Evolutionary conservation across 2,888 invertebrate genomes (phyloP), one percentile per base, ranked within the genome.

Genomic region (Galerucella nymphaeae): DNA sequence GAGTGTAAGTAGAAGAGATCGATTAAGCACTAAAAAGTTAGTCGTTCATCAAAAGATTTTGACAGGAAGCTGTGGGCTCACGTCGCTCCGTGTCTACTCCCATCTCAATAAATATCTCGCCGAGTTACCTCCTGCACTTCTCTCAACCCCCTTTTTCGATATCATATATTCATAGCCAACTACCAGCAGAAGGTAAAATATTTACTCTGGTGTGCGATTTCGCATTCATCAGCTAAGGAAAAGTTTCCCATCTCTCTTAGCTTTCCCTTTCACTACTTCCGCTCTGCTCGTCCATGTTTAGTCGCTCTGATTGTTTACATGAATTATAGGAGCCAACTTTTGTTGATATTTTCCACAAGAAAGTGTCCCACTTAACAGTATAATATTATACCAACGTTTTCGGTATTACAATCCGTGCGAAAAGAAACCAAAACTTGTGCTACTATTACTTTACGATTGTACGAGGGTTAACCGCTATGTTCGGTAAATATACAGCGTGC

Each of bases 21-120:
- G 61, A 61, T 68, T 50, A 68, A 20, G 16, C 50, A 41, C 50
- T 61, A 53, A 18, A 50, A 68, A 61, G 68, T 50, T 61, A 45
- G 61, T 68, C 68, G 53, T 68, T 68, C 50, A 68, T 68, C 68
- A 68, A 68, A 68, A 59, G 45, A 58, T 68, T 66, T 61, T 61
- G 68, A 68, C 68, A 38, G 68, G 61, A 59, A 68, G 23, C 38
- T 61, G 61, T 30, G 57, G 42, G 53, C n/a, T 50, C n/a, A 65
- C 53, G 53, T 50, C 50, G 42, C n/a, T 45, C 55, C 18, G 53
- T 38, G 38, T 50, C 23, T n/a, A 53, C 65, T 42, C n/a, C 50
- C 50, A 38, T 23, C 65, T 65, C 67, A 11, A 20, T 41, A 66
- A n/a, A 66, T 67, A 42, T 67, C 45, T 45, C 67, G 59, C 9